Base-by-base conservation (phyloP, 2,888 invertebrate species). In the Phania funesta region DNA sequence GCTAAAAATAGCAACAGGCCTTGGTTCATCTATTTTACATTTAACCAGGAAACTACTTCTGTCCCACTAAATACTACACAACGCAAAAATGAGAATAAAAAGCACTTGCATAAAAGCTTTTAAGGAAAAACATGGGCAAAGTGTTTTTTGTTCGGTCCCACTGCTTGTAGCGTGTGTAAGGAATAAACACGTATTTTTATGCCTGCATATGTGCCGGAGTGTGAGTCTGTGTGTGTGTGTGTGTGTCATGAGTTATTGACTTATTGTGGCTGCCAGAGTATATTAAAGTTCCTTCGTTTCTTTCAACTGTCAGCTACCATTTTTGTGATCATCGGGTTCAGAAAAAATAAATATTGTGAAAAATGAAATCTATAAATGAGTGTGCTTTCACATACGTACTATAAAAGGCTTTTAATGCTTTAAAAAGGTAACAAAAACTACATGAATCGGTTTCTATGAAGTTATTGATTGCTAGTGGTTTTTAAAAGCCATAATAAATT, bases 201-300 rank as follows among this genome's bases (percentile, higher is more conserved):
- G 73, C 58, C n/a, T 41, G 60, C 2, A 18, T 22, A 24, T 32
- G 20, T 16, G 38, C 46, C 4, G 35, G 24, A 46, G 24, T 65
- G 20, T 48, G 22, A 41, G 56, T 35, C 13, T 29, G 64, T 16
- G 46, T 60, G 41, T 62, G 32, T 64, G 26, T 46, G 35, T 54
- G 41, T 46, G 18, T 29, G 65, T 52, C 52, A 68, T 76, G 80
- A 76, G 50, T 80, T 82, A 82, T 82, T 78, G 82, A 82, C 82
- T 82, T 82, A 76, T 65, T 78, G 74, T 58, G 74, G 78, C 58
- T 82, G 76, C 70, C 56, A 64, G 70, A 78, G 78, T 82, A 58
- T 82, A 82, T 82, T 78, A 82, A 78, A 78, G 74, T 75, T 70
- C 22, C n/a, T 73, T 48, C 13, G 29, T 75, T 75, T 76, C 20